Percentiles rank a stretch among this genome's conserved stretches.
phyloP scores from a whole-genome alignment of 2,113 vertebrate species.

The Regulus satrapa region DNA sequence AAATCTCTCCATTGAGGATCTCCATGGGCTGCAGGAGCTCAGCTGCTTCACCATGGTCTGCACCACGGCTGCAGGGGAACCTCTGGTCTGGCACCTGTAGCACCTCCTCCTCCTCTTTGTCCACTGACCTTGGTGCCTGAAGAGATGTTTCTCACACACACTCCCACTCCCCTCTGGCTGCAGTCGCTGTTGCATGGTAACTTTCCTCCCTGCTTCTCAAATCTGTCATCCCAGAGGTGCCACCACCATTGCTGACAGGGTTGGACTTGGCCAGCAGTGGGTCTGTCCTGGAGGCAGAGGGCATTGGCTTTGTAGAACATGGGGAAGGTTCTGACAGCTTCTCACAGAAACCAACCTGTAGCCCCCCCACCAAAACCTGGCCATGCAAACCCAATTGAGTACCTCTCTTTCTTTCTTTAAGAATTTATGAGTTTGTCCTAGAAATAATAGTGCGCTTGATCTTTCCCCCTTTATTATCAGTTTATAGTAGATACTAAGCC shows the following conservation, averaged over 20 bases:
- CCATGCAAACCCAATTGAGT: neutral
- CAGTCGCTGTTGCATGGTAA: too few relatives aligned
- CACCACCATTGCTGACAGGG: neutral
- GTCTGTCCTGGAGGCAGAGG: neutral
- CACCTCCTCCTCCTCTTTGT: neutral
- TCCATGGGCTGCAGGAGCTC: neutral
- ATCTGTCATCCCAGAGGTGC: neutral
- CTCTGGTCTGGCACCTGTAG: neutral
- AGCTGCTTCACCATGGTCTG: neutral
- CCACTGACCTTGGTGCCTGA: neutral
- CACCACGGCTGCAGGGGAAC: neutral
- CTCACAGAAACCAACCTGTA: neutral
- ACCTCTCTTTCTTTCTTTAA: neutral
- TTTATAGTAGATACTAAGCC: neutral
- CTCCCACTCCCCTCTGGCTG: neutral
- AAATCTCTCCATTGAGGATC: neutral
- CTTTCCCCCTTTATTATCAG: neutral
- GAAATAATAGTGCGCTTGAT: neutral
- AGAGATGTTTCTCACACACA: neutral
- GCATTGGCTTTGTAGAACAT: neutral
- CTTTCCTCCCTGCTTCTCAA: rapidly evolving
- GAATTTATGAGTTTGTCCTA: neutral
- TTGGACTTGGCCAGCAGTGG: rapidly evolving
- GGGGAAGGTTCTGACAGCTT: neutral
- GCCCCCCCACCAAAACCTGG: neutral